Conservation (phyloP, 2,113 vertebrate species). For the Poeciliopsis occidentalis region DNA sequence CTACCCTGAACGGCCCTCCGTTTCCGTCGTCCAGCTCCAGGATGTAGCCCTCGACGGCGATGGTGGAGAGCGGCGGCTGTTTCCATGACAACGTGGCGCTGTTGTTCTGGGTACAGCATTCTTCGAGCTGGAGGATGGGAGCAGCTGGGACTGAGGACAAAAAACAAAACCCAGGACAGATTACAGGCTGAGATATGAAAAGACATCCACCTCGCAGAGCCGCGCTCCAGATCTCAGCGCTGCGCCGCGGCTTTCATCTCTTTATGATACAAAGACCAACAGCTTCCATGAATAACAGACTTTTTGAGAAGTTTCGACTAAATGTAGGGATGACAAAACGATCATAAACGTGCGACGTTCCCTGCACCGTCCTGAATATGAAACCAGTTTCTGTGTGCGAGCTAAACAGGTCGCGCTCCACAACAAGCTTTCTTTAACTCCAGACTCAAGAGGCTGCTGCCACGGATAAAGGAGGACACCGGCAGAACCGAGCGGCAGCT, state of each 20-base stretch:
- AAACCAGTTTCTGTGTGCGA: not conserved
- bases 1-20: constrained; percentile 94
- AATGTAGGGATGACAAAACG: not conserved
- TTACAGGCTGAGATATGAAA: constrained; percentile 45
- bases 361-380: too few relatives aligned
- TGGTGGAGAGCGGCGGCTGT: constrained; percentile 92
- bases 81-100: constrained; percentile 98
- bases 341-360: not conserved
- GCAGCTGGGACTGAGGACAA: constrained; percentile 87
- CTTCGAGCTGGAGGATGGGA: constrained; percentile 96
- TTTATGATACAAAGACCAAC: not conserved
- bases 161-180: constrained; percentile 27
- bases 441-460: not conserved
- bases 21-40: constrained; percentile 96
- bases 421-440: not conserved
- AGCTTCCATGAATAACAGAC: not conserved
- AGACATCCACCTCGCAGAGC: constrained; percentile 2
- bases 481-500: not conserved
- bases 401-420: not conserved
- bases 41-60: constrained; percentile 95
- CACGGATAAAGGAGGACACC: constrained; percentile 14
- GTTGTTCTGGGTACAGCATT: constrained; percentile 97
- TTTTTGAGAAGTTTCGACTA: not conserved
- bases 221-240: not conserved
- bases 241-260: constrained; percentile 17